Base-by-base conservation (phyloP, 2,888 invertebrate species). In the Hypena proboscidalis region DNA sequence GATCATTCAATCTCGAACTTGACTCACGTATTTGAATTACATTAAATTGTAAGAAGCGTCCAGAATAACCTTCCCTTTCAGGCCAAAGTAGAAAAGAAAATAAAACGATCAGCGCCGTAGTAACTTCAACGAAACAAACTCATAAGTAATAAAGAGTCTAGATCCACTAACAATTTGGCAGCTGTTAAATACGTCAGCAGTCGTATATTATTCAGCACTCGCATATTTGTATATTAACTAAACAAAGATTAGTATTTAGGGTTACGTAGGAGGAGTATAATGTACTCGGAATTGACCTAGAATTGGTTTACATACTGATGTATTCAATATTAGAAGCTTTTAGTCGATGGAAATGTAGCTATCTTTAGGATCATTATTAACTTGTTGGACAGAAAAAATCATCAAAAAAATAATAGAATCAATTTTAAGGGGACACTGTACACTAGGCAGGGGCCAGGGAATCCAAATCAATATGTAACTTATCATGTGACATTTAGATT, bases 151-250 rank as follows among this genome's bases (percentile, higher is more conserved):
- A 26, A 41, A 33, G 43, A 23, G 31, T 42, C 37, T 38, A 42
- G 34, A 55, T 59, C 30, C 33, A 31, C 56, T 32, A 50, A 32
- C 30, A 50, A 59, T 35, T 60, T 60, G 64, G 60, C 60, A 50
- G 23, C 20, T 15, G 37, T 11, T 41, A 59, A 50, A 35, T 19
- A 14, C 30, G 10, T 10, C 34, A 44, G 46, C 44, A n/a, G 4
- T n/a, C 29, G 14, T 53, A 20, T 44, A 44, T 47, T 37, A 44
- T 47, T 47, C 37, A 32, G 26, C 31, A 14, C 17, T 42, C 19
- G 13, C 25, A 29, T 13, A 37, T 27, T 20, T 34, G 10, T 34
- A 11, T 27, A 22, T 17, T 34, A 25, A 34, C 23, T 34, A 25
- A 34, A 34, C 34, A 34, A 34, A 25, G 23, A 34, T 13, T n/a